Conservation (phyloP, 1,140 invertebrate species). For the Heterodera schachtii region DNA sequence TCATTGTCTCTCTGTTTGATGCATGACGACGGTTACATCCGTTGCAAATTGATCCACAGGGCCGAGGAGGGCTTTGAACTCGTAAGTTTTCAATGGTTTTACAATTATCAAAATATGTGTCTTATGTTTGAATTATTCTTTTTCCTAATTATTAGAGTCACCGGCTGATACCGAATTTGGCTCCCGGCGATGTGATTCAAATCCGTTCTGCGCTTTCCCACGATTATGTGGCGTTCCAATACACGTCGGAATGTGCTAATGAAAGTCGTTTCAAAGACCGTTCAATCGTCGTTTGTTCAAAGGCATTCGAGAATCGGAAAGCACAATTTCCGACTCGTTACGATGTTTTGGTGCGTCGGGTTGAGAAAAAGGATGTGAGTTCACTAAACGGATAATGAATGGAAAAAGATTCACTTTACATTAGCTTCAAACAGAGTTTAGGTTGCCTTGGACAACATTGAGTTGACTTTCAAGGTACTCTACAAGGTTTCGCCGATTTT, state of each 20-base stretch:
- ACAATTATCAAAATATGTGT: background rate
- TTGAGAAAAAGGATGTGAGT: conserved; percentile 41
- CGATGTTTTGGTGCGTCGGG: conserved; percentile 41
- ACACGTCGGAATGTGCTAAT: conserved; percentile 33
- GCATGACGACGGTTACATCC: conserved; percentile 21
- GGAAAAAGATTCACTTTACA: too few relatives aligned
- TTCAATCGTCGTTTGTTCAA: conserved; percentile 42
- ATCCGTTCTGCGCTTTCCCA: conserved; percentile 15
- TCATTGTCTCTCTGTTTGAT: background rate
- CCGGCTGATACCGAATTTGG: conserved; percentile 33
- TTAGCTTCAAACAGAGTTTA: conserved; percentile 25
- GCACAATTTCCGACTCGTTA: conserved; percentile 37
- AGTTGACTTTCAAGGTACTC: conserved; percentile 84
- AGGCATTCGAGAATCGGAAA: conserved; percentile 42
- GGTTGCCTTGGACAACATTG: conserved; percentile 90
- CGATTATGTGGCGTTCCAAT: conserved; percentile 44
- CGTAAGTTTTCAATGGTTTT: background rate
- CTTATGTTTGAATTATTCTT: background rate
- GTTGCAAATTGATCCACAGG: conserved; percentile 37
- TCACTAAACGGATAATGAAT: too few relatives aligned
- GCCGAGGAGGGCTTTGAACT: conserved; percentile 41
- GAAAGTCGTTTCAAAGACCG: conserved; percentile 39
- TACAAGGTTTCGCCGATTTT: background rate
- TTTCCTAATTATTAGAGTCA: conserved; percentile 30
- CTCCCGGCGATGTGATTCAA: conserved; percentile 27